Conservation (phyloP, 2,797 vertebrate species). For the Kryptolebias ocellatus region DNA sequence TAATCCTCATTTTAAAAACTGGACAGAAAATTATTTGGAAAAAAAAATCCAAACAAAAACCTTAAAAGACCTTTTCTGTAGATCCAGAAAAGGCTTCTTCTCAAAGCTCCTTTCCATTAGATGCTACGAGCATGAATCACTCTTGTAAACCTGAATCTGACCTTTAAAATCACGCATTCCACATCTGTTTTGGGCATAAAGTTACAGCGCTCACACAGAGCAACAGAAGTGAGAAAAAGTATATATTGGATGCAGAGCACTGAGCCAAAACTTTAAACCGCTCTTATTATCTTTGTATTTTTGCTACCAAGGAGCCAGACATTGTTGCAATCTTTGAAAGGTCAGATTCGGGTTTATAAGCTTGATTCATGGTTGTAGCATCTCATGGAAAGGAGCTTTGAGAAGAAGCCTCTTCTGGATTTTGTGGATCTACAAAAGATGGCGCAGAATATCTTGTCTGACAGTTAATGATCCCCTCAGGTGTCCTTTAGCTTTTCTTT, state of each 20-base stretch:
- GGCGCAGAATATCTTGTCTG: conserved; percentile 33
- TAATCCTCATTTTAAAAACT: too few species aligned
- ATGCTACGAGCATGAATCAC: too few species aligned
- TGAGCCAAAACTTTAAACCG: too few species aligned
- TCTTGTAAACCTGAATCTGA: too few species aligned
- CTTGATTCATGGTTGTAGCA: conserved; percentile 35
- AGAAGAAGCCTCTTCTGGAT: conserved; percentile 31
- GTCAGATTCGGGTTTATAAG: conserved; percentile 17
- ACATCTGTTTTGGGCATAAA: conserved; percentile 6
- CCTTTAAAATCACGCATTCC: neutral
- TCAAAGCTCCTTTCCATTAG: too few species aligned
- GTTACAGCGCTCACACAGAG: neutral
- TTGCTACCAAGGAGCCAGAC: too few species aligned
- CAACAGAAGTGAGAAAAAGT: neutral
- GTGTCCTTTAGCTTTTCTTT: conserved; percentile 32
- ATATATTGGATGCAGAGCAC: too few species aligned
- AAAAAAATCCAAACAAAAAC: too few species aligned
- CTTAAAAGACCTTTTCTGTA: too few species aligned
- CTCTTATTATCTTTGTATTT: too few species aligned
- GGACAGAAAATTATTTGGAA: too few species aligned
- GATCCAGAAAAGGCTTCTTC: too few species aligned
- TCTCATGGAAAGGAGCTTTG: conserved; percentile 31
- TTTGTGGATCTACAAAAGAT: conserved; percentile 38
- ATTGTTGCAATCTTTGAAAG: conserved; percentile 1
- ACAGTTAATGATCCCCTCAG: conserved; percentile 62